A percentile compares a stretch with the other conserved stretches of the same genome.
Evolutionary conservation across 2,888 invertebrate genomes (phyloP).

Genomic region (Hirtodrosophila duncani): DNA sequence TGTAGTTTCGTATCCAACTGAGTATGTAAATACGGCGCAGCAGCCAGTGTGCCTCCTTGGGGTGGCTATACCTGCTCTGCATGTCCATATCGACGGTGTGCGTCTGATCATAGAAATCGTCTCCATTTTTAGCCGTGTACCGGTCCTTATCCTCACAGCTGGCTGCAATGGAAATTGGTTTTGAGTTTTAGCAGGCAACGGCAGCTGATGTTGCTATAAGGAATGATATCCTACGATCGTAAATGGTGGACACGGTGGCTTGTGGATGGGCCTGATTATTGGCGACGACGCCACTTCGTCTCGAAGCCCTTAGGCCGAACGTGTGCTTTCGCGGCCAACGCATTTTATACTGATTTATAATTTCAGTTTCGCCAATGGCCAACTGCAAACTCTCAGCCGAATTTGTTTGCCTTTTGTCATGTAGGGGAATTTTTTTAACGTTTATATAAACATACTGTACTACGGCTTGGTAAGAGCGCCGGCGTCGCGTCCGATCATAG

Average conservation of each 20-base stretch:
- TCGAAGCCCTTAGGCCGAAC: constrained; percentile 37
- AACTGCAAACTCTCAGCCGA: constrained; percentile 27
- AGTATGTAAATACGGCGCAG: constrained; percentile 80
- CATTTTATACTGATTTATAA: constrained; percentile 58
- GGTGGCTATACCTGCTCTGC: constrained; percentile 56
- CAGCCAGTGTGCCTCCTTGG: constrained; percentile 65
- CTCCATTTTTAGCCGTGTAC: constrained; percentile 51
- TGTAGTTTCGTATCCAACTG: constrained; percentile 85
- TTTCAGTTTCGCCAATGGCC: constrained; percentile 34
- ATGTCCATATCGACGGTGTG: constrained; percentile 54
- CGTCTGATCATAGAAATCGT: constrained; percentile 33
- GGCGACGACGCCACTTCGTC: neutral
- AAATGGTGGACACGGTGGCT: constrained; percentile 43
- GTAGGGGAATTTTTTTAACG: constrained; percentile 30
- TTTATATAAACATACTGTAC: too few species aligned
- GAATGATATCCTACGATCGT: constrained; percentile 48
- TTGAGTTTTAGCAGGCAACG: too few species aligned
- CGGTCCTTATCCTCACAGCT: constrained; percentile 49
- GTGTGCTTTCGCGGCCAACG: constrained; percentile 65
- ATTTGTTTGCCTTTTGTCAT: constrained; percentile 19
- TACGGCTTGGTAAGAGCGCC: too few species aligned
- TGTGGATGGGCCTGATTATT: neutral
- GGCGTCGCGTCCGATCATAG: too few species aligned
- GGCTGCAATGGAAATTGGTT: constrained; percentile 32
- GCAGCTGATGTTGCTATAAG: too few species aligned